phyloP scores from a whole-genome alignment of 2,797 vertebrate species.

The Halcyon smyrnensis region DNA sequence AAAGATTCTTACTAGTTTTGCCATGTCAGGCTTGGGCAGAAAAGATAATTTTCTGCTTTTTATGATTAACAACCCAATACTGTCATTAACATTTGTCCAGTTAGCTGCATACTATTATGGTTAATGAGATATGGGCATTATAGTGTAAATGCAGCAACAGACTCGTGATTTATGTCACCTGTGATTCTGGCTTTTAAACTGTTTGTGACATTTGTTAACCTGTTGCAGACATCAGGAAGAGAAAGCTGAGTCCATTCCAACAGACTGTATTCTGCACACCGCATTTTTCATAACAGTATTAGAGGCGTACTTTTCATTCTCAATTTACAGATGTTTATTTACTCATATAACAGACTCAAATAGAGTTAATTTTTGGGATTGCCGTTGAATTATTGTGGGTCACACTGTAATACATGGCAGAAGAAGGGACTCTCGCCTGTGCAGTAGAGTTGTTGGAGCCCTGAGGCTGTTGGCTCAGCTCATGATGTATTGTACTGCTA shows the following conservation, averaged over 20 bases:
- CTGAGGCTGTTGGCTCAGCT: slow-evolving; percentile 74
- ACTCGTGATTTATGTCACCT: neutral
- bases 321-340: slow-evolving; percentile 59
- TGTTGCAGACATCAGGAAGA: neutral
- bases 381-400: slow-evolving; percentile 66
- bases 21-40: neutral
- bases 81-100: neutral
- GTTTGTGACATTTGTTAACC: neutral
- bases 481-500: slow-evolving; percentile 77
- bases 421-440: slow-evolving; percentile 60
- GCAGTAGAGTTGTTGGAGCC: slow-evolving; percentile 64
- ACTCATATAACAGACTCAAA: slow-evolving; percentile 58
- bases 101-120: neutral
- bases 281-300: neutral
- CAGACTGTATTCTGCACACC: neutral
- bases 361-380: slow-evolving; percentile 62
- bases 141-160: neutral
- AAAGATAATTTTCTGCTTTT: neutral
- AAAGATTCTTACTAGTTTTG: neutral
- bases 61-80: neutral
- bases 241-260: neutral
- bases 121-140: neutral
- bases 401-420: slow-evolving; percentile 47
- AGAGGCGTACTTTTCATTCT: neutral
- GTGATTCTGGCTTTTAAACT: neutral